Base-by-base conservation (phyloP, 2,888 invertebrate species). In the Nudaria mundana region DNA sequence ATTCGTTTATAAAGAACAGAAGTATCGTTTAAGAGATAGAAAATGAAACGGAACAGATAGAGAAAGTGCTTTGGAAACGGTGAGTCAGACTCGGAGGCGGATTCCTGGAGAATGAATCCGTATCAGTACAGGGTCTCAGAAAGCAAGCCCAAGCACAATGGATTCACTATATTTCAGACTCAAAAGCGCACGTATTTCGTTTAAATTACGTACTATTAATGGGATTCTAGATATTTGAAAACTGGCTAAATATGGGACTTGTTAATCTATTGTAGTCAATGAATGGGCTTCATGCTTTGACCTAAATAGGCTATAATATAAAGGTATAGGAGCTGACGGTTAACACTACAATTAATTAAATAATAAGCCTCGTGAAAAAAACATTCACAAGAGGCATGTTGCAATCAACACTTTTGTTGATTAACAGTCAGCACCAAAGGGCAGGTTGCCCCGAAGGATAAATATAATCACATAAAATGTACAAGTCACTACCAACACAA, bases 61-160 rank as follows among this genome's bases (percentile, higher is more conserved):
- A 30, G 67, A 76, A 71, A 66, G 81, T 83, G 83, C 81, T 69
- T 75, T 66, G 70, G 68, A 74, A 70, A 66, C 65, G 66, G 72
- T 76, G 69, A 70, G 55, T 55, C 58, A 62, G 75, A 71, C 76
- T 58, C 58, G 47, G 46, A 57, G 78, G 69, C 73, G 67, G 70
- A 75, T 61, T 54, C 52, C 52, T 63, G 58, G 56, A 53, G 66
- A 63, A 59, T 56, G 64, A 65, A 66, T 73, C 71, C 70, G 72
- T 66, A 56, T 63, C 60, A 45, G 29, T 61, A 52, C 68, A 75
- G 71, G 75, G 69, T 72, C 68, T 72, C 64, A 71, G 53, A 76
- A 80, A 88, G 87, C 87, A 88, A 85, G 87, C 86, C 87, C 82
- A 88, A 87, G 87, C 87, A 81, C 70, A 78, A 78, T 68, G 73